A percentile compares a stretch with the other conserved stretches of the same genome.
These are phyloP conservation scores for Bellardia pandia DNA, from an alignment of 2,888 invertebrate genomes.

Conservation along the genomic window DNA sequence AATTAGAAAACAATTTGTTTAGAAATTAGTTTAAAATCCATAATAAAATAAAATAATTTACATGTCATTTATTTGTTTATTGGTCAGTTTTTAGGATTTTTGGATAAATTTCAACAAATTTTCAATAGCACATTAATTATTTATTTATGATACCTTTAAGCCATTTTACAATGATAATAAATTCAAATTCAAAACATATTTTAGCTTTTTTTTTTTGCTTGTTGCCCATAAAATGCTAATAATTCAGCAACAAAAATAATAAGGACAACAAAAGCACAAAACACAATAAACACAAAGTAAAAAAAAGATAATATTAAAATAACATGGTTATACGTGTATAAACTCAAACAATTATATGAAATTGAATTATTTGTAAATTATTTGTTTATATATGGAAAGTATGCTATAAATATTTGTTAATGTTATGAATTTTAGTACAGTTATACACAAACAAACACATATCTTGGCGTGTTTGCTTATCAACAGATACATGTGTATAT, in stretches of 20 bases:
- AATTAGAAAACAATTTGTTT: neutral
- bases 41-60: conserved; percentile 50
- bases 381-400: conserved; percentile 55
- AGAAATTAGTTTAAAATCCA: conserved; percentile 33
- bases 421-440: conserved; percentile 42
- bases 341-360: conserved; percentile 54
- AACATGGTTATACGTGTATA: conserved; percentile 34
- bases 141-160: conserved; percentile 68
- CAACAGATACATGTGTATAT: conserved; percentile 56
- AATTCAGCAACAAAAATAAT: conserved; percentile 34
- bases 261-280: conserved; percentile 15
- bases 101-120: conserved; percentile 58
- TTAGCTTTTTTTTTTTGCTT: conserved; percentile 14
- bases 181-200: conserved; percentile 51
- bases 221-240: conserved; percentile 35
- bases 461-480: conserved; percentile 33
- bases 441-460: neutral
- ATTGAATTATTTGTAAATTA: conserved; percentile 69
- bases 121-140: conserved; percentile 58
- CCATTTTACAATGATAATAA: conserved; percentile 52
- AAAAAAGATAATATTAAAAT: conserved; percentile 16
- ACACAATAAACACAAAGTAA: neutral
- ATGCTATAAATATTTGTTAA: conserved; percentile 55
- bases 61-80: conserved; percentile 39
- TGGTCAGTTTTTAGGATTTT: conserved; percentile 21